Conservation (phyloP, 1,140 invertebrate genomes). For the Plutomurus gul region DNA sequence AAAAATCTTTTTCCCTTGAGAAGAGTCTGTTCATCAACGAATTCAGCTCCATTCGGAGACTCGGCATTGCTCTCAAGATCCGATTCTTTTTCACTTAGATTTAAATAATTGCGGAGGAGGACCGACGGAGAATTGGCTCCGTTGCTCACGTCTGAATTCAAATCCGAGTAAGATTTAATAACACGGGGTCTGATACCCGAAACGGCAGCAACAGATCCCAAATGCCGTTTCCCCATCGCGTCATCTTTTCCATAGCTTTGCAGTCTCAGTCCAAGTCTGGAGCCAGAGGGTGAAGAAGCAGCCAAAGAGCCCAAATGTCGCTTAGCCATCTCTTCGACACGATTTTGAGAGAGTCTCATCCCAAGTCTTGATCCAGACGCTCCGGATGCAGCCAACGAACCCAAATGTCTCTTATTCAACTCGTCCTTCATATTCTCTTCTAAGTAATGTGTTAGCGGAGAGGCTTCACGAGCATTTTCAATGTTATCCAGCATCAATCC, state of each 20-base stretch:
- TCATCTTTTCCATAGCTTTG: neutral
- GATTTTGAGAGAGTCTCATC: neutral
- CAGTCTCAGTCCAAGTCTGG: neutral
- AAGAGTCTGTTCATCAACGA: slow-evolving; percentile 19
- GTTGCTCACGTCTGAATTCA: neutral
- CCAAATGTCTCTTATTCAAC: slow-evolving; percentile 21
- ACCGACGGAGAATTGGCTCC: neutral
- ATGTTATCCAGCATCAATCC: neutral
- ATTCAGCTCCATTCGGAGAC: neutral
- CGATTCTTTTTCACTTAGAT: neutral
- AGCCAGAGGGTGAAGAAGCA: neutral
- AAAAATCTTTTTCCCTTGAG: slow-evolving; percentile 21
- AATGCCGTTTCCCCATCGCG: slow-evolving; percentile 25
- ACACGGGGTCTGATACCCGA: slow-evolving; percentile 23
- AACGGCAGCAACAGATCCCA: slow-evolving; percentile 34
- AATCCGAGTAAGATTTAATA: slow-evolving; percentile 23
- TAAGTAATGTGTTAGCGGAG: neutral
- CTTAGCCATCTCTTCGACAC: slow-evolving; percentile 1
- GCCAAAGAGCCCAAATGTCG: slow-evolving; percentile 32
- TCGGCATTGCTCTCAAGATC: slow-evolving; percentile 3
- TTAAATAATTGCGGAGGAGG: neutral
- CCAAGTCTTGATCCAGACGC: neutral
- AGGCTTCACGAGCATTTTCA: neutral
- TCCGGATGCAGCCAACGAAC: slow-evolving; percentile 5
- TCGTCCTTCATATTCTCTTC: neutral